Evolutionary conservation across 2,888 invertebrate species (phyloP), one percentile per base, ranked within the genome.

Genomic region (Ochropleura plecta): DNA sequence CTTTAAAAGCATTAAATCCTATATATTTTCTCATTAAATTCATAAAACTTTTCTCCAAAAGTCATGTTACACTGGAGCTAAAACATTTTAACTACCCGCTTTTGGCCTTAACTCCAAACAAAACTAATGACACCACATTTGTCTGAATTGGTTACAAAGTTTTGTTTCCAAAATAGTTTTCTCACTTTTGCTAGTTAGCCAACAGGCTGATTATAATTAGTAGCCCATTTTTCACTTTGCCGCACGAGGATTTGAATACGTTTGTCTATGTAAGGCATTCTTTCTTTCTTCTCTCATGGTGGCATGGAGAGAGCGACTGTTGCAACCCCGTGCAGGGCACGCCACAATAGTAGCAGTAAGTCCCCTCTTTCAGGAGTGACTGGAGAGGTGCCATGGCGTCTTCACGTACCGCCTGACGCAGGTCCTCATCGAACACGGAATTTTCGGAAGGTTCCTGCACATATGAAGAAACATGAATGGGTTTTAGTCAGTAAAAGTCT

Each of bases 71-170:
- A 59, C 67, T 14, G 8, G 16, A 40, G 48, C 48, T 49, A 48
- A 81, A 81, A 83, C 68, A 65, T 71, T 70, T 60, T 74, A 74
- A 82, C 67, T n/a, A 82, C 44, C 55, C 66, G 67, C 70, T 69
- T 65, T 66, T 42, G 42, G 20, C n/a, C 48, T 62, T 60, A 78
- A 76, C 73, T 76, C 70, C 48, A 10, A 67, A 75, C 44, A 57
- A 67, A 75, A 81, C 73, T 73, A 86, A 84, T 80, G 86, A 80
- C 59, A 71, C 77, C 73, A 57, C 73, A 83, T 84, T 84, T 78
- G 75, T 83, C 65, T 62, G 59, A 86, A 84, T 86, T 62, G 72
- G 70, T 71, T 60, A 30, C 16, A 8, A 78, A 83, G 70, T 86
- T 84, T 73, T 59, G 81, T 72, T 66, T 60, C 42, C 60, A 30